Conservation (phyloP, 1,140 invertebrate genomes). For the Zophobas atratus region DNA sequence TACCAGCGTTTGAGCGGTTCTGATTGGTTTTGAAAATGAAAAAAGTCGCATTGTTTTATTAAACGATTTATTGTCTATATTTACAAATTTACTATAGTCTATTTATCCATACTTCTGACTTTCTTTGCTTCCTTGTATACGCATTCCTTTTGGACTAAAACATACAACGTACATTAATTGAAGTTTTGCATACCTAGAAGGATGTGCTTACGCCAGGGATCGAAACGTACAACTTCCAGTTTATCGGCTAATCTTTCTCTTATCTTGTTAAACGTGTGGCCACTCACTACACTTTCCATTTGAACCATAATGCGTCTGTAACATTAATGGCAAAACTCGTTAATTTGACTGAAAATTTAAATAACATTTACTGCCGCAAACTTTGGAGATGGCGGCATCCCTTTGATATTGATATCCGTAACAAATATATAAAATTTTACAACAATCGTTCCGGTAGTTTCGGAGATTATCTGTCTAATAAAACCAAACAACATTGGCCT, state of each 20-base stretch:
- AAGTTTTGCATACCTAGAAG: slow-evolving; percentile 14
- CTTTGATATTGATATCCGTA: no score
- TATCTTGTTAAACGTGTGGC: slow-evolving; percentile 77
- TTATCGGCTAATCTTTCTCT: slow-evolving; percentile 84
- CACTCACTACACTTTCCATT: slow-evolving; percentile 83
- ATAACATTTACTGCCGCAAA: no score
- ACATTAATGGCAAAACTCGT: slow-evolving; percentile 56
- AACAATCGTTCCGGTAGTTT: no score
- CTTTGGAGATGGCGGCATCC: no score
- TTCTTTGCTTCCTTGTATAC: slow-evolving; percentile 79
- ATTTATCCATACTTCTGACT: slow-evolving; percentile 72
- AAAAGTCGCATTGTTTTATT: slow-evolving; percentile 1
- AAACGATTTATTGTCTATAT: background rate
- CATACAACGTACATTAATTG: slow-evolving; percentile 47
- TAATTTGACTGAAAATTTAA: no score
- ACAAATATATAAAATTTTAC: no score
- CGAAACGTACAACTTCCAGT: slow-evolving; percentile 81
- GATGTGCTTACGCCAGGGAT: slow-evolving; percentile 81
- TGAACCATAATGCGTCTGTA: slow-evolving; percentile 81
- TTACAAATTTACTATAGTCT: slow-evolving; percentile 1
- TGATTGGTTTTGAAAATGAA: no score
- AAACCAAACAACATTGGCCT: no score
- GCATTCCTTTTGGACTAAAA: slow-evolving; percentile 74
- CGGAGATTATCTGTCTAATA: no score
- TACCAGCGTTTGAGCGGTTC: slow-evolving; percentile 69